Percentiles rank a stretch among this genome's conserved stretches.
These are phyloP conservation scores for Tadarida brasiliensis DNA, from an alignment of 2,797 vertebrate species.

Conservation along the genomic window DNA sequence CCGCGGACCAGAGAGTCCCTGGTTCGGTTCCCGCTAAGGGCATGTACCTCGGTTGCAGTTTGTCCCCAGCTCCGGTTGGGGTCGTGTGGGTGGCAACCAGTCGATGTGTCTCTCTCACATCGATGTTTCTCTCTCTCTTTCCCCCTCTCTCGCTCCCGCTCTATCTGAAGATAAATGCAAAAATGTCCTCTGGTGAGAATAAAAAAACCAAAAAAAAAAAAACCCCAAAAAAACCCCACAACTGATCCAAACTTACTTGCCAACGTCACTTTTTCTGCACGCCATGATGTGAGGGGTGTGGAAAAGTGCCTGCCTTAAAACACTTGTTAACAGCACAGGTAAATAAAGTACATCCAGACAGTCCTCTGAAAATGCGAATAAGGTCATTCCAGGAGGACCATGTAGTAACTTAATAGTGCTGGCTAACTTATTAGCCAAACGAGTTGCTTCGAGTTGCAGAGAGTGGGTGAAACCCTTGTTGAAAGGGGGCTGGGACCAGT, in stretches of 20 bases:
- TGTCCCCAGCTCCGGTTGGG: no score
- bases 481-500: not conserved
- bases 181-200: no score
- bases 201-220: no score
- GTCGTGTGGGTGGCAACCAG: no score
- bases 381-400: not conserved
- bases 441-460: not conserved
- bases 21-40: no score
- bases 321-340: slow-evolving; percentile 14
- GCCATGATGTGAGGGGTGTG: not conserved
- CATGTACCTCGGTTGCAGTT: no score
- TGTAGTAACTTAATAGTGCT: not conserved
- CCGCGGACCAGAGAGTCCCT: no score
- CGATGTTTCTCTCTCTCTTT: no score
- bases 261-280: not conserved
- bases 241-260: not conserved
- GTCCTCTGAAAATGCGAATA: not conserved
- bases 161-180: no score
- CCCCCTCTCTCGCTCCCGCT: no score
- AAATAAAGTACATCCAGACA: slow-evolving; percentile 15
- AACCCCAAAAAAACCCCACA: no score
- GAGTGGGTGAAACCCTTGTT: not conserved
- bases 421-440: not conserved
- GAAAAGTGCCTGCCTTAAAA: slow-evolving; percentile 21
- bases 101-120: no score